A percentile compares a stretch with the other conserved stretches of the same genome.
Evolutionary conservation across 2,888 invertebrate species (phyloP).

Genomic region (Hemaris fuciformis): DNA sequence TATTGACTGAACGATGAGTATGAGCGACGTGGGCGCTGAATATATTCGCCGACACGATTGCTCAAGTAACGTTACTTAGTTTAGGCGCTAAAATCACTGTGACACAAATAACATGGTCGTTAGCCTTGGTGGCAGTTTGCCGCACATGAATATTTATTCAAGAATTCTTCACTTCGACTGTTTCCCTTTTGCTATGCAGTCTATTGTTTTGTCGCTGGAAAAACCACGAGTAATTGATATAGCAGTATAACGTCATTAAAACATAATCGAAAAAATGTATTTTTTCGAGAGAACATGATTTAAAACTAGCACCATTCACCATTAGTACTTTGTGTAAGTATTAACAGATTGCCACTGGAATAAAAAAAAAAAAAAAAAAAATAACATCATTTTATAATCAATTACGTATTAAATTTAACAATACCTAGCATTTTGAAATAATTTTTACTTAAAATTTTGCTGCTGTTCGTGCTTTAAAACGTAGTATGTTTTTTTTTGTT

Average conservation of each 20-base stretch:
- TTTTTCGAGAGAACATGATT: too few relatives aligned
- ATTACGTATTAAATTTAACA: not conserved
- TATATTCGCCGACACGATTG: slow-evolving; percentile 14
- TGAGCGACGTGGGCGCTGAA: slow-evolving; percentile 6
- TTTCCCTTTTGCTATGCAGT: slow-evolving; percentile 33
- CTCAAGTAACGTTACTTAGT: slow-evolving; percentile 18
- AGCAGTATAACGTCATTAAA: not conserved
- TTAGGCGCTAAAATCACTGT: slow-evolving; percentile 43
- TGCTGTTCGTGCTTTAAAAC: not conserved
- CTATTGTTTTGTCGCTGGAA: slow-evolving; percentile 17
- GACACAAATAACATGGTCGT: slow-evolving; percentile 42
- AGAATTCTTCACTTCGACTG: slow-evolving; percentile 34
- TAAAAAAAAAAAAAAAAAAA: too few relatives aligned
- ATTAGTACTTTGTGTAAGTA: too few relatives aligned
- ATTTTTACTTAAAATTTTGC: not conserved
- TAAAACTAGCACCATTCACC: too few relatives aligned
- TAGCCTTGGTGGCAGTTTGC: slow-evolving; percentile 52
- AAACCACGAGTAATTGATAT: slow-evolving; percentile 11
- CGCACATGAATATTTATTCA: slow-evolving; percentile 57
- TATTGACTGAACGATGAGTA: slow-evolving; percentile 13
- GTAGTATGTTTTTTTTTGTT: not conserved
- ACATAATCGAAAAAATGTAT: too few relatives aligned
- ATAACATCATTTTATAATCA: not conserved
- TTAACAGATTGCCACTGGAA: too few relatives aligned
- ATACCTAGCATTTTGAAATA: not conserved